phyloP scores from a whole-genome alignment of 2,113 vertebrate genomes.

The Mixornis gularis region DNA sequence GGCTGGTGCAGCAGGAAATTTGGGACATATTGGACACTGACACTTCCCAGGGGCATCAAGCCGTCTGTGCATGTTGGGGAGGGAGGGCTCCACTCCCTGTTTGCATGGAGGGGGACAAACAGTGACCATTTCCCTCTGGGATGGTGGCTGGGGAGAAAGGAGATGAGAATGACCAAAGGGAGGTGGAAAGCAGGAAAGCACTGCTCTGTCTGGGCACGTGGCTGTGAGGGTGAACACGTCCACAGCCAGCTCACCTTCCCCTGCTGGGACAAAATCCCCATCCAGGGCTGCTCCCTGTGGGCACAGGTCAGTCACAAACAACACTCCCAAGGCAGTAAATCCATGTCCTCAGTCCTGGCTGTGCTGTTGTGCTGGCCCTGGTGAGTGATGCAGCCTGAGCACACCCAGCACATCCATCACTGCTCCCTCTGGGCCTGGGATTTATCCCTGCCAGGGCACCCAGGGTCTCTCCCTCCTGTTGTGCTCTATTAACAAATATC shows the following conservation, averaged over 20 bases:
- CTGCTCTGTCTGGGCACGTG: accelerated
- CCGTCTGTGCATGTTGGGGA: accelerated
- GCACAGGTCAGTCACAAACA: neutral
- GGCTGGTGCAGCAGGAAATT: neutral
- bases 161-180: no score
- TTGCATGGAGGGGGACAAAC: neutral
- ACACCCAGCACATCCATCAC: neutral
- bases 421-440: neutral
- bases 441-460: accelerated
- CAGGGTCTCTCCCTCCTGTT: neutral
- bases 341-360: neutral
- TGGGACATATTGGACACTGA: neutral
- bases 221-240: neutral
- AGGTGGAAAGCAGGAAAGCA: neutral
- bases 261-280: neutral
- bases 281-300: neutral
- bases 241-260: neutral
- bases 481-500: neutral
- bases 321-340: neutral
- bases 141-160: accelerated
- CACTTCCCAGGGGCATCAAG: neutral
- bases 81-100: neutral
- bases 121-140: neutral
- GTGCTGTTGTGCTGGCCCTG: neutral
- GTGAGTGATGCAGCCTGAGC: neutral